Percentiles rank a stretch among this genome's conserved stretches.
phyloP scores from a whole-genome alignment of 2,113 vertebrate genomes.

The Petrocephalus microphthalmus region DNA sequence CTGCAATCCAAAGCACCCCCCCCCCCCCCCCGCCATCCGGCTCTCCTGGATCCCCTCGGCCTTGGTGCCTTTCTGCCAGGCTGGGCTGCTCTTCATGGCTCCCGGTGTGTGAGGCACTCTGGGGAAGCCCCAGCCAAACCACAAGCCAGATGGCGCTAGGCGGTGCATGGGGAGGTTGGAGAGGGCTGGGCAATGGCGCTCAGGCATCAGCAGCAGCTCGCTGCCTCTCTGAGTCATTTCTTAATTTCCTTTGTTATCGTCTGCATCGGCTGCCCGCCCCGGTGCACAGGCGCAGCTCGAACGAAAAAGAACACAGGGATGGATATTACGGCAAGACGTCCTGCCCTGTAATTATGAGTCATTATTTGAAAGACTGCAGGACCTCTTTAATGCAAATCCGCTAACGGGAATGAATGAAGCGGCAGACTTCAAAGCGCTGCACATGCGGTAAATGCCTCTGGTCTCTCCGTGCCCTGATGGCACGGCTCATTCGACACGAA shows the following conservation, averaged over 20 bases:
- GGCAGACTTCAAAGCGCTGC: background rate
- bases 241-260: constrained; percentile 3
- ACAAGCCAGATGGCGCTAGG: constrained; percentile 21
- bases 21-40: background rate
- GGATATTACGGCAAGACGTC: background rate
- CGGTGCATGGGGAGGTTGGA: constrained; percentile 27
- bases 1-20: background rate
- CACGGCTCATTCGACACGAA: background rate
- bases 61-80: background rate
- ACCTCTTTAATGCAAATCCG: background rate
- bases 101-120: constrained; percentile 20
- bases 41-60: background rate
- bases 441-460: background rate
- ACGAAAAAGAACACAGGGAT: background rate
- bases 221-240: background rate
- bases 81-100: constrained; percentile 14
- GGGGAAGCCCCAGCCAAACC: constrained; percentile 28
- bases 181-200: constrained; percentile 30
- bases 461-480: no score
- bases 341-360: background rate
- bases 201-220: background rate
- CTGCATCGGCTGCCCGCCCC: background rate
- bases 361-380: background rate
- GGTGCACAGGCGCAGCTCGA: background rate
- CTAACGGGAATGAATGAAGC: background rate